These are phyloP conservation scores for Nycticryphes semicollaris DNA, from an alignment of 2,113 vertebrate genomes.

Conservation along the genomic window DNA sequence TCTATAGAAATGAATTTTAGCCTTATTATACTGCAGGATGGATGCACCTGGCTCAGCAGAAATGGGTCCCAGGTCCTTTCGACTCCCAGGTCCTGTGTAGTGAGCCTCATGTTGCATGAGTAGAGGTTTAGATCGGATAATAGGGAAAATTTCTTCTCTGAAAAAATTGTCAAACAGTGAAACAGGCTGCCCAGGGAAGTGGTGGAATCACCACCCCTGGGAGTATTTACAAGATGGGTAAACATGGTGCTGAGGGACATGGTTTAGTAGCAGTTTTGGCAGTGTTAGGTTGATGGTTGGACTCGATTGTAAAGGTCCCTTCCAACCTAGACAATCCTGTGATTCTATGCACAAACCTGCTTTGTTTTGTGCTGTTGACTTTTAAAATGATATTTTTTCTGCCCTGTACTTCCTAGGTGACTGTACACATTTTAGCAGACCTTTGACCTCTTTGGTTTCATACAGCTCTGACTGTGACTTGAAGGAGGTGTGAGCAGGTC, in stretches of 20 bases:
- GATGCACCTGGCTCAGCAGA: neutral
- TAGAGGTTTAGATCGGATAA: neutral
- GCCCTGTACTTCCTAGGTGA: neutral
- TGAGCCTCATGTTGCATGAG: neutral
- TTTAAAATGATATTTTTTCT: accelerated
- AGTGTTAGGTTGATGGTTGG: neutral
- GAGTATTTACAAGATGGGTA: neutral
- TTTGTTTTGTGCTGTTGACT: neutral
- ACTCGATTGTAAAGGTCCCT: neutral
- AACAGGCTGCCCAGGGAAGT: neutral
- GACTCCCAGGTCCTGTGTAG: neutral
- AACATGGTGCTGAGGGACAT: neutral
- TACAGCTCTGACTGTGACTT: neutral
- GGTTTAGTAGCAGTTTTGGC: neutral
- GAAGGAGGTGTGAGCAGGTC: neutral
- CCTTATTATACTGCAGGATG: neutral
- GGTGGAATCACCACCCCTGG: neutral
- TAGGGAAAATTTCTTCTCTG: neutral
- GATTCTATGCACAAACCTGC: neutral
- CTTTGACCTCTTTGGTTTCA: neutral
- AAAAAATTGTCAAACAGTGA: neutral
- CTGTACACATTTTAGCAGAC: neutral
- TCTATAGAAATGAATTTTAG: neutral
- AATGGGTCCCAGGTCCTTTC: neutral
- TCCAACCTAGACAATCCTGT: neutral